A percentile compares a stretch with the other conserved stretches of the same genome.
Evolutionary conservation across 2,888 invertebrate genomes (phyloP).

Genomic region (Glyphotaelius pellucidus): DNA sequence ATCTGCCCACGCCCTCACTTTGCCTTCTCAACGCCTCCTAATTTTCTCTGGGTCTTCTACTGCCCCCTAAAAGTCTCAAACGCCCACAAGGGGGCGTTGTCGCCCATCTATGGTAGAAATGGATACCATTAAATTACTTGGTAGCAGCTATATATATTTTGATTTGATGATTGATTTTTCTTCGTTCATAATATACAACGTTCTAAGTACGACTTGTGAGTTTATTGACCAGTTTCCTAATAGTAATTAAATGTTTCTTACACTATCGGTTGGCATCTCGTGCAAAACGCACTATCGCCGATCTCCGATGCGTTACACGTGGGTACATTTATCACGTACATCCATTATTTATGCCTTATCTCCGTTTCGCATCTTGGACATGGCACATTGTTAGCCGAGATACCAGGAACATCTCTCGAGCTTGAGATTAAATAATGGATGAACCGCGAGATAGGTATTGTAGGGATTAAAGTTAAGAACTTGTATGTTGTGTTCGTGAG

Average conservation of each 20-base stretch:
- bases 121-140: too few relatives aligned
- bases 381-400: conserved; percentile 15
- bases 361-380: conserved; percentile 22
- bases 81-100: too few relatives aligned
- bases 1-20: too few relatives aligned
- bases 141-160: too few relatives aligned
- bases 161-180: background rate
- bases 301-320: conserved; percentile 40
- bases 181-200: background rate
- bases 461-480: background rate
- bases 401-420: background rate
- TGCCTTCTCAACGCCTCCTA: too few relatives aligned
- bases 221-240: background rate
- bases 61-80: too few relatives aligned
- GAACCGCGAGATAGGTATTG: background rate
- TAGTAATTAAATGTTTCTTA: background rate
- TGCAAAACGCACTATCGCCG: conserved; percentile 17
- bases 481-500: background rate
- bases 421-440: background rate
- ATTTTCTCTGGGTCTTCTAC: too few relatives aligned
- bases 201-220: background rate
- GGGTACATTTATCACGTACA: conserved; percentile 31
- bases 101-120: too few relatives aligned
- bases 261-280: background rate
- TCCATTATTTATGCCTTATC: conserved; percentile 38